Evolutionary conservation across 2,113 vertebrate genomes (phyloP), one percentile per base, ranked within the genome.

Genomic region (Neodontobutis hainanensis): DNA sequence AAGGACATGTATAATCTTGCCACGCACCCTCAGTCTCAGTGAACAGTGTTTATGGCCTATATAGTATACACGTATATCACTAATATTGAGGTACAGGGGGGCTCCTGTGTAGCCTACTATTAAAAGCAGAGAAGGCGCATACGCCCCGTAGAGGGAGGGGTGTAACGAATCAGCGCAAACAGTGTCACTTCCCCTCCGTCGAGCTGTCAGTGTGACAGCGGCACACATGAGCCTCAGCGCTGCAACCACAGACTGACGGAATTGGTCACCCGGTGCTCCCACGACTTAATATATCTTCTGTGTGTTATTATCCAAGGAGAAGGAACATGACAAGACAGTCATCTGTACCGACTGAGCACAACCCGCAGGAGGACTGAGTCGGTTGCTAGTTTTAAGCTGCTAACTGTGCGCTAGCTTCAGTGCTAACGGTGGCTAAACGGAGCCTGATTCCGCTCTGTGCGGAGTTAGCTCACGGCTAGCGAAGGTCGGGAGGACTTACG

Each of bases 201-300:
- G 70, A 86, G 83, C 88, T 91, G 90, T 88, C 88, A 89, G 57
- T 75, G 19, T 80, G 81, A 85, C 89, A 85, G 86, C 67, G 58
- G 81, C 77, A 61, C 83, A 75, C 79, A 85, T 78, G 84, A 84
- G 43, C 80, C 62, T 61, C 72, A 34, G 4, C 35, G 68, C 81
- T n/a, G 75, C 83, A 65, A 10, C 42, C 40, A 12, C 44, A 46
- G 10, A 40, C 5, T 40, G 56, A 32, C 38, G 61, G 77, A 84
- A 67, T 32, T 55, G 48, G 44, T 42, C 62, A 43, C 44, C 60
- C 35, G 73, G 16, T 43, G 53, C 52, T 48, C 49, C 42, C 14
- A 56, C 62, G 27, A 57, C n/a, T 14, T 32, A 16, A 11, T 12
- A 61, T 34, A 45, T 16, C 14, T 61, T 68, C 43, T 15, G 61